These are phyloP conservation scores for Tetragonisca angustula DNA, from an alignment of 2,888 invertebrate species.

Conservation along the genomic window DNA sequence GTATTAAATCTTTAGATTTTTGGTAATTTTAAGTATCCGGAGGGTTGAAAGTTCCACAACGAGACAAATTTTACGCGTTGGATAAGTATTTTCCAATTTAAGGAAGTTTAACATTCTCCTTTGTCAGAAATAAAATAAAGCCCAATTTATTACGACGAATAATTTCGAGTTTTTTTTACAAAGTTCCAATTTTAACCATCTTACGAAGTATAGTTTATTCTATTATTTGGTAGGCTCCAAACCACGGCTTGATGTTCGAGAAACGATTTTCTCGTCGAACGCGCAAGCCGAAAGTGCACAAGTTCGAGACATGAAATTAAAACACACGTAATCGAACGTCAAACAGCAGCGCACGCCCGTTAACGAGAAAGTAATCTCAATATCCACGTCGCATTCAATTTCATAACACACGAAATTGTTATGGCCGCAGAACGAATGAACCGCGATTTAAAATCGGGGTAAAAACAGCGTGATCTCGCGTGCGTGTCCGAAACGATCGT, in stretches of 20 bases:
- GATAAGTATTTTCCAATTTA: background rate
- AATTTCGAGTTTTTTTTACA: background rate
- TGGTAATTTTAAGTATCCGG: no score
- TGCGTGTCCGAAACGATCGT: background rate
- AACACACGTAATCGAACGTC: background rate
- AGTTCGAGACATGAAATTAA: background rate
- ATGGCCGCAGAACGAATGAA: background rate
- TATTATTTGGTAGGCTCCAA: background rate
- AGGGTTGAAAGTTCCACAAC: background rate
- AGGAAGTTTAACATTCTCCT: background rate
- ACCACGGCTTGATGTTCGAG: background rate
- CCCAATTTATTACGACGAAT: background rate
- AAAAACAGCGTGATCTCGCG: background rate
- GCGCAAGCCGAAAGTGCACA: background rate
- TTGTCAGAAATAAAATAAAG: background rate
- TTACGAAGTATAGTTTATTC: background rate
- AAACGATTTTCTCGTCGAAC: background rate
- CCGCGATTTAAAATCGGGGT: background rate
- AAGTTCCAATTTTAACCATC: background rate
- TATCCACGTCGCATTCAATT: background rate
- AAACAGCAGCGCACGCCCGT: no score
- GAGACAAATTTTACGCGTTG: background rate
- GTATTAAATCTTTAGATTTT: no score
- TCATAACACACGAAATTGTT: background rate
- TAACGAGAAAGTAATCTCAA: background rate